Percentiles rank a stretch among this genome's conserved stretches.
Evolutionary conservation across 2,113 vertebrate species (phyloP).

Genomic region (Mustelus asterias): DNA sequence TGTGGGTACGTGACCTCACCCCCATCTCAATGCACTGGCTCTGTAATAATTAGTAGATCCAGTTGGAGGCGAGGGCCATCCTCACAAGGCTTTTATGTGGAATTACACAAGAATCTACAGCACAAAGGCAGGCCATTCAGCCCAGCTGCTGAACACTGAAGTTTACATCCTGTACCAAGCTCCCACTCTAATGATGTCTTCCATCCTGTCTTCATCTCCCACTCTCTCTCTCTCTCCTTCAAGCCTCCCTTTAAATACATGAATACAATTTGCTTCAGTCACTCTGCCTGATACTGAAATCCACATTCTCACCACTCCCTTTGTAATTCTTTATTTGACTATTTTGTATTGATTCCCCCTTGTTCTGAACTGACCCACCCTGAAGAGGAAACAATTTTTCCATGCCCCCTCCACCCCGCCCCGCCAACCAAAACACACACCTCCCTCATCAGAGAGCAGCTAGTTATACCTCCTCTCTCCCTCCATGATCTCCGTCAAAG

Average conservation of each 20-base stretch:
- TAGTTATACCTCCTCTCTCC: background rate
- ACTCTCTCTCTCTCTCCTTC: background rate
- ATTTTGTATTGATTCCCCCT: background rate
- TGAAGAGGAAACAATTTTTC: background rate
- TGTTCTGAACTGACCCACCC: background rate
- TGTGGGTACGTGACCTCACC: too few relatives aligned
- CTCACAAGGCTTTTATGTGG: background rate
- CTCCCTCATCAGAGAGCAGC: background rate
- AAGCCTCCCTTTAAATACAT: background rate
- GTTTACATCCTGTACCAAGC: background rate
- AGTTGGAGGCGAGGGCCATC: background rate
- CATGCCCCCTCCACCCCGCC: background rate
- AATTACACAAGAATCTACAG: background rate
- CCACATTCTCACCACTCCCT: background rate
- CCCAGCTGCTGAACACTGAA: background rate
- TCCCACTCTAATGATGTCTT: background rate
- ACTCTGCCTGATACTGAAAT: too few relatives aligned
- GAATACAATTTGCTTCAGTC: background rate
- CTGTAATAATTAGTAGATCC: background rate
- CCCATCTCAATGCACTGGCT: background rate
- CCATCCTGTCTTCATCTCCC: background rate
- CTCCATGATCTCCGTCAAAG: background rate
- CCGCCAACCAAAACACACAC: background rate
- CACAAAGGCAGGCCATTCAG: background rate
- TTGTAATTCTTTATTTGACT: background rate